Evolutionary conservation across 1,140 invertebrate species (phyloP).

Genomic region (Drosophila chauvacae): DNA sequence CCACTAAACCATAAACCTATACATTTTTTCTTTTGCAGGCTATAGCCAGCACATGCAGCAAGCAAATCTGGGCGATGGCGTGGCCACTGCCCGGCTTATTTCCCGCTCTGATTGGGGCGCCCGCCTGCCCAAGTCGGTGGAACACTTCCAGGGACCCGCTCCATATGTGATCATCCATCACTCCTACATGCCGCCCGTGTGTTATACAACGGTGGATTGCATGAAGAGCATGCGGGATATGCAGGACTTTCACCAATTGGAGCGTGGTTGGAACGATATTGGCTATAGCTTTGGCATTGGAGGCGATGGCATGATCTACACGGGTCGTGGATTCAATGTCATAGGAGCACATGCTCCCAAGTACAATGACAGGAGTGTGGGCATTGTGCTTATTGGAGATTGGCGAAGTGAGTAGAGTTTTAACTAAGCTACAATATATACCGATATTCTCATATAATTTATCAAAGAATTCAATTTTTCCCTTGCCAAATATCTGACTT

Average conservation of each 20-base stretch:
- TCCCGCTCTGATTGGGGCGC: constrained; percentile 88
- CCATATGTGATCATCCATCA: constrained; percentile 92
- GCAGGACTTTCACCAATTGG: constrained; percentile 87
- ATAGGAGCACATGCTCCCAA: constrained; percentile 89
- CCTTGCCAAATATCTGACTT: neutral
- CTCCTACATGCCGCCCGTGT: constrained; percentile 87
- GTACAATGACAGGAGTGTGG: constrained; percentile 90
- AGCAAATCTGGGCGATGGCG: constrained; percentile 10
- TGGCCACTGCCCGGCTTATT: constrained; percentile 79
- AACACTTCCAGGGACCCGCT: constrained; percentile 87
- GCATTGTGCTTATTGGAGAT: constrained; percentile 90
- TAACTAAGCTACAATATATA: neutral
- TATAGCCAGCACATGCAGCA: constrained; percentile 73
- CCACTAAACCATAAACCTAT: constrained; percentile 12
- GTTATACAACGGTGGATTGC: constrained; percentile 86
- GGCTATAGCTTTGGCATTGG: constrained; percentile 93
- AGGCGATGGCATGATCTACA: constrained; percentile 90
- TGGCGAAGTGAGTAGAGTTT: constrained; percentile 86
- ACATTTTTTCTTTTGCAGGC: constrained; percentile 38
- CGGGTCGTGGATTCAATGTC: constrained; percentile 90
- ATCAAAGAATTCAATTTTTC: no score
- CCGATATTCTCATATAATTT: neutral
- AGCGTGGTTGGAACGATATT: constrained; percentile 89
- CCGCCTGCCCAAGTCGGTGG: constrained; percentile 85
- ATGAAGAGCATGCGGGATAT: constrained; percentile 86